Base-by-base conservation (phyloP, 2,113 vertebrate species). In the Chlorodrepanis virens region DNA sequence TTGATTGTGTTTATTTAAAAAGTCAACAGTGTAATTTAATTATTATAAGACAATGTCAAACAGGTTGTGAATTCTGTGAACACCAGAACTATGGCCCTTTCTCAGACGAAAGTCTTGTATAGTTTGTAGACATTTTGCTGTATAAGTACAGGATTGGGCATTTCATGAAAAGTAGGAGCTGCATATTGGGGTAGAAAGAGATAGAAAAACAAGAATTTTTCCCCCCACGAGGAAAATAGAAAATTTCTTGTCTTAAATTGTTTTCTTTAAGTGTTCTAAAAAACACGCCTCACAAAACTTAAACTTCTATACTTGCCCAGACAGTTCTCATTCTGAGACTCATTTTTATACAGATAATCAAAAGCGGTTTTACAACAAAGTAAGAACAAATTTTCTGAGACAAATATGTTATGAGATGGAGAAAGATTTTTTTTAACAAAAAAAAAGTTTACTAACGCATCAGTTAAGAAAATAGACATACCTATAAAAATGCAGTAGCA, bases 31-130 rank as follows among this genome's bases (percentile, higher is more conserved):
- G 47, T 75, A 95, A 96, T 83, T 92, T 92, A 96, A 95, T 95
- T 96, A 94, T 93, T 89, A 69, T 83, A 97, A 96, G 88, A 94
- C 94, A 97, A 87, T 83, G 91, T 97, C 97, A 97, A 95, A 92
- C 67, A 92, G 57, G 59, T 80, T 90, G 57, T 87, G 93, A 74
- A 96, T 95, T 83, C 53, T 53, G 6, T 76, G 35, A 75, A 29
- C 80, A 50, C 5, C 40, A 69, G 47, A 67, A 45, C 19, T 77
- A n/a, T 31, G 70, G 22, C 76, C 53, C 88, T 63, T 29, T 8
- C 45, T 94, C 39, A 64, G 13, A 37, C 27, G 56, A 35, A 68
- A 86, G 11, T 72, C 63, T 52, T 67, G 10, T 28, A 31, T 5
- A 45, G 18, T 65, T 40, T 54, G 25, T 68, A 94, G n/a, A 64